Conservation (phyloP, 2,797 vertebrate species). For the Holocentrus rufus region DNA sequence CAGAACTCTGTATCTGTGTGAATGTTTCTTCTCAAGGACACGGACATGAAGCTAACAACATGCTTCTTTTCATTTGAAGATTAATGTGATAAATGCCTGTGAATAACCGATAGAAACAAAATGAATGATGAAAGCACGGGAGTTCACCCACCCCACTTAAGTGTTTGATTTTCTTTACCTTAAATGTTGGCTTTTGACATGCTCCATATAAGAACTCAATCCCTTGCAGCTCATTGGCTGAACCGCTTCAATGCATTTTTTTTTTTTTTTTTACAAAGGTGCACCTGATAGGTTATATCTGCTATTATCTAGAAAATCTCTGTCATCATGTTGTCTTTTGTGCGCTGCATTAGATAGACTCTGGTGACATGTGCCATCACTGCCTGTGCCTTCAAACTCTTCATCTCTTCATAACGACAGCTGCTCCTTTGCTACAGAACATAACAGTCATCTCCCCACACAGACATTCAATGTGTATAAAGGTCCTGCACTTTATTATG, state of each 20-base stretch:
- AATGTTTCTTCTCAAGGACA: slow-evolving; percentile 12
- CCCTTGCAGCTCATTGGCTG: neutral
- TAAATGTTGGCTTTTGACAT: too few relatives aligned
- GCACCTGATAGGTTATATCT: slow-evolving; percentile 8
- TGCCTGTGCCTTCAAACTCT: slow-evolving; percentile 15
- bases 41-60: slow-evolving; percentile 45
- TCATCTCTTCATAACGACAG: neutral
- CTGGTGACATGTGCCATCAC: slow-evolving; percentile 26
- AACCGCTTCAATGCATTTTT: neutral
- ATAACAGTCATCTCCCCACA: neutral
- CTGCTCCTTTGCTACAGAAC: neutral
- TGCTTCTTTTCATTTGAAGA: slow-evolving; percentile 24
- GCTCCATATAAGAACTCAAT: too few relatives aligned
- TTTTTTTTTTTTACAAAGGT: slow-evolving; percentile 14
- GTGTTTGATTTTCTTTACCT: too few relatives aligned
- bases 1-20: slow-evolving; percentile 38
- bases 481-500: neutral
- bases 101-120: slow-evolving; percentile 41
- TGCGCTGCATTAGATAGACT: slow-evolving; percentile 21
- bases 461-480: neutral
- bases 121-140: neutral
- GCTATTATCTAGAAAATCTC: slow-evolving; percentile 7
- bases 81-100: slow-evolving; percentile 43
- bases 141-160: too few relatives aligned
- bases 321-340: slow-evolving; percentile 36